Conservation (phyloP, 2,797 vertebrate species). For the Microctenopoma steveboyesi region DNA sequence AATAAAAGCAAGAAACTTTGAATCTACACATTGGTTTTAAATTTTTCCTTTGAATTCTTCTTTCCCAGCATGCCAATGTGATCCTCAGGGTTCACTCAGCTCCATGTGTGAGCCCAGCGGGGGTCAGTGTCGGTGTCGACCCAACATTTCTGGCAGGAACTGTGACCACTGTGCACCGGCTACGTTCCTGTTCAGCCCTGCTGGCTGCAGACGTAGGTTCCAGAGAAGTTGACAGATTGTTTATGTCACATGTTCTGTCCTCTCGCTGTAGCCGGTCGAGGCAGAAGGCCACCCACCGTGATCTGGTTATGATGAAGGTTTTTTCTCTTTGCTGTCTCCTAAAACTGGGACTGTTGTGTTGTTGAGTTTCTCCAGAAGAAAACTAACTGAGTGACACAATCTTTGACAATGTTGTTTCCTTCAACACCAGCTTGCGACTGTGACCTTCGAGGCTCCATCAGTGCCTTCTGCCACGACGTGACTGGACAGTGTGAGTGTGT, state of each 20-base stretch:
- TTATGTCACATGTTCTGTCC: no score
- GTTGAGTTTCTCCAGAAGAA: no score
- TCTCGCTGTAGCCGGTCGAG: no score
- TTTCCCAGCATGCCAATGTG: slow-evolving; percentile 90
- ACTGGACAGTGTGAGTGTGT: slow-evolving; percentile 92
- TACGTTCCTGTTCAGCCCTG: slow-evolving; percentile 89
- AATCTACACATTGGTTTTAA: no score
- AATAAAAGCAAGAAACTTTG: no score
- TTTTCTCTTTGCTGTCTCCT: no score
- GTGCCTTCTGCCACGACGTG: slow-evolving; percentile 85
- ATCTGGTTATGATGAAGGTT: no score
- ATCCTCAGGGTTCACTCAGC: slow-evolving; percentile 92
- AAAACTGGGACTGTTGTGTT: no score
- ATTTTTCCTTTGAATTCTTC: background rate
- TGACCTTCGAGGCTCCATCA: slow-evolving; percentile 85
- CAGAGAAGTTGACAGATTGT: no score
- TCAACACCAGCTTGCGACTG: slow-evolving; percentile 88
- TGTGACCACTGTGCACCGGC: slow-evolving; percentile 90
- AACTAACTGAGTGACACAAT: no score
- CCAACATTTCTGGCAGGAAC: slow-evolving; percentile 89
- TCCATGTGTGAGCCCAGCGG: slow-evolving; percentile 88
- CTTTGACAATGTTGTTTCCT: background rate
- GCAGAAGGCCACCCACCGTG: no score
- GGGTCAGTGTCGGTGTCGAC: slow-evolving; percentile 93
- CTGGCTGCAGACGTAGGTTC: slow-evolving; percentile 88